These are phyloP conservation scores for Podargus strigoides DNA, from an alignment of 2,797 vertebrate species.

Conservation along the genomic window DNA sequence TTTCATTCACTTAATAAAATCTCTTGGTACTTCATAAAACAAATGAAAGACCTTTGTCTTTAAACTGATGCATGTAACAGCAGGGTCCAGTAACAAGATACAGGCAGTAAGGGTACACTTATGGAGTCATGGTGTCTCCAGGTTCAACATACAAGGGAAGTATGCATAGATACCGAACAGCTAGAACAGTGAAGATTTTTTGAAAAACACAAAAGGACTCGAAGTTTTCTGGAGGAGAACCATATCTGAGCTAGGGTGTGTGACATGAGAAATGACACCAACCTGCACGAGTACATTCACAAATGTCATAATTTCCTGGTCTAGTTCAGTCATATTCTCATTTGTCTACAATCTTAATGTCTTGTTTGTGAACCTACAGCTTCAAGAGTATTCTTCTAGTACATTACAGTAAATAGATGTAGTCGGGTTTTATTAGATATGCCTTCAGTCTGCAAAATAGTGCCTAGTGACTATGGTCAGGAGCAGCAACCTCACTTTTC, in stretches of 20 bases:
- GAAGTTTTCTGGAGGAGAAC: not conserved
- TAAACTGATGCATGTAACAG: fast-evolving
- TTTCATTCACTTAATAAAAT: not conserved
- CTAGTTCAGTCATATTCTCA: not conserved
- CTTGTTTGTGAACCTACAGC: not conserved
- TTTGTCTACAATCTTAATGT: not conserved
- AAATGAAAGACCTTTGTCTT: not conserved
- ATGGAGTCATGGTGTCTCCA: not conserved
- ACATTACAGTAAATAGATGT: not conserved
- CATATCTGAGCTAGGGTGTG: not conserved
- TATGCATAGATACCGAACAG: not conserved
- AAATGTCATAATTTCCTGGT: not conserved
- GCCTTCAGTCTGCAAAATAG: not conserved
- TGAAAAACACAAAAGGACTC: not conserved
- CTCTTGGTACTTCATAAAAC: not conserved
- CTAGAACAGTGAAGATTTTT: not conserved
- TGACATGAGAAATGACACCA: not conserved
- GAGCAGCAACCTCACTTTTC: not conserved
- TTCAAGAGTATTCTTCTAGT: not conserved
- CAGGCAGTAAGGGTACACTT: not conserved
- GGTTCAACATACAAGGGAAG: not conserved
- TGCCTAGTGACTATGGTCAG: not conserved
- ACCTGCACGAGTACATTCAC: not conserved
- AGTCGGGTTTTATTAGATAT: not conserved
- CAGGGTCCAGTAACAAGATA: not conserved